Conservation (phyloP, 2,113 vertebrate species). For the Podarcis cretensis region DNA sequence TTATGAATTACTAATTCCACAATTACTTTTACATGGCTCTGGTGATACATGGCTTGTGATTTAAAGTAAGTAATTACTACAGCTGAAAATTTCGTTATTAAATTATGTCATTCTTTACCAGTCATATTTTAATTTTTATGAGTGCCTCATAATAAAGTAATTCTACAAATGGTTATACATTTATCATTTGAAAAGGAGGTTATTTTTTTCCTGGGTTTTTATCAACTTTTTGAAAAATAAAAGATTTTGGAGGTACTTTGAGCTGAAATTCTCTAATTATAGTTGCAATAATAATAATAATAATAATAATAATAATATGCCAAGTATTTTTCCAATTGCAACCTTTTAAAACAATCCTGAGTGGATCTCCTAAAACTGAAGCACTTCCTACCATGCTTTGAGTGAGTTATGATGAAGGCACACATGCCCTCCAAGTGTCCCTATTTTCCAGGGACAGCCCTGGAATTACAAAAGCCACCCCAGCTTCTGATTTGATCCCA, state of each 20-base stretch:
- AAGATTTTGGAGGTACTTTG: slow-evolving; percentile 4
- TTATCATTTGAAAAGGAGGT: slow-evolving; percentile 5
- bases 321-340: not conserved
- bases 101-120: slow-evolving; percentile 35
- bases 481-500: too few species aligned
- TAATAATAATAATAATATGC: too few species aligned
- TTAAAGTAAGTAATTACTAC: slow-evolving; percentile 54
- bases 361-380: not conserved
- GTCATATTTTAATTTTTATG: slow-evolving; percentile 32
- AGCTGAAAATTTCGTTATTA: slow-evolving; percentile 54
- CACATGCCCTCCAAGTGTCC: too few species aligned
- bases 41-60: slow-evolving; percentile 51
- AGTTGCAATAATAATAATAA: too few species aligned
- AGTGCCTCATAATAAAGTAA: slow-evolving; percentile 34
- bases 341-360: not conserved
- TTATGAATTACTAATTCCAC: slow-evolving; percentile 57
- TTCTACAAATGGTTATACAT: slow-evolving; percentile 32
- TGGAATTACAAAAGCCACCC: too few species aligned
- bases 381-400: not conserved
- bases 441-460: too few species aligned
- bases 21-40: slow-evolving; percentile 50
- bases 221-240: not conserved
- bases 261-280: not conserved
- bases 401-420: not conserved
- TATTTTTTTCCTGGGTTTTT: not conserved